Evolutionary conservation across 2,888 invertebrate genomes (phyloP), one percentile per base, ranked within the genome.

Genomic region (Tipula unca): DNA sequence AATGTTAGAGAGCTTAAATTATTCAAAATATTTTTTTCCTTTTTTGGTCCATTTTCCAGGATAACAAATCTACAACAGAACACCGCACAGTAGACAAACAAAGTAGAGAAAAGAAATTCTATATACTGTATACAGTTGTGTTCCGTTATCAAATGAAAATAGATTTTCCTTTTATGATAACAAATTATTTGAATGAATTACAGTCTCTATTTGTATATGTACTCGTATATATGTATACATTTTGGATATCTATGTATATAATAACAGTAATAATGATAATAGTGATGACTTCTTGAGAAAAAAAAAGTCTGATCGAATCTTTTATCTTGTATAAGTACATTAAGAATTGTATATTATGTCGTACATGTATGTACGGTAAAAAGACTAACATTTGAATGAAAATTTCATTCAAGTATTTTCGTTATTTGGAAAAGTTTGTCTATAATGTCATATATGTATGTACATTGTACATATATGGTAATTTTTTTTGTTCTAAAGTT

Each of bases 161-260:
- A 69, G 69, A 69, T 69, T 69, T 69, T 69, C 69, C 69, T 20
- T 69, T 69, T 69, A 69, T 69, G 69, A 69, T 69, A 69, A 69
- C 69, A 69, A 69, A 69, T 69, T 69, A 69, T 69, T 69, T 69
- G 69, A 69, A 69, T 69, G 69, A 69, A 69, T 69, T 69, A 69
- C 69, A 69, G 20, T 69, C 69, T 69, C 25, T 69, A 69, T 69
- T 69, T 69, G 48, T 48, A 48, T 48, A 48, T 48, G n/a, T n/a
- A n/a, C n/a, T n/a, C n/a, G n/a, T n/a, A n/a, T n/a, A 39, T 39
- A 39, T 5, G 8, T 39, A 48, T 48, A 4, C 48, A 17, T 48
- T 48, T 48, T 69, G 25, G 25, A 69, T 17, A n/a, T 39, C 8
- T 42, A n/a, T n/a, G n/a, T n/a, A 42, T 54, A 54, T 54, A 54